Evolutionary conservation across 2,797 vertebrate genomes (phyloP).

Genomic region (Danio kyathit): DNA sequence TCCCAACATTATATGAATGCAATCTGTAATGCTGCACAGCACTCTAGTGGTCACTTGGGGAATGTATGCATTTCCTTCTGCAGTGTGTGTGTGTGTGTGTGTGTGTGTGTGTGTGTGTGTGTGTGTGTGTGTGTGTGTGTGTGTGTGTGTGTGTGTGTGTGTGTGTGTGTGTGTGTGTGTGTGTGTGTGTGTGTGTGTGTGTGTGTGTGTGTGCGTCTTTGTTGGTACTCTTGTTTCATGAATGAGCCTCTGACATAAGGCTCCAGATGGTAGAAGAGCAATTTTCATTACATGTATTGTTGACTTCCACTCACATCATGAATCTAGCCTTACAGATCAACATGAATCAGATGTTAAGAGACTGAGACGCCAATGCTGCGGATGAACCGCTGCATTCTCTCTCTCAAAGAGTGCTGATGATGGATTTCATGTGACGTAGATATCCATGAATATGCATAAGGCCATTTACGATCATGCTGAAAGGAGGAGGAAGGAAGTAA

Average conservation of each 20-base stretch:
- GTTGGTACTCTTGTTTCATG: constrained; percentile 54
- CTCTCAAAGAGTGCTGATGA: constrained; percentile 67
- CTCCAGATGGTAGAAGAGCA: constrained; percentile 66
- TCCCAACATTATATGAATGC: constrained; percentile 65
- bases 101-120: constrained; percentile 34
- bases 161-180: constrained; percentile 35
- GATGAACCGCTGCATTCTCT: constrained; percentile 55
- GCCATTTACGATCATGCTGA: constrained; percentile 48
- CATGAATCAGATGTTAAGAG: constrained; percentile 43
- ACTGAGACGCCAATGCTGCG: constrained; percentile 46
- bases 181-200: constrained; percentile 43
- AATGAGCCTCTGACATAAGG: constrained; percentile 61
- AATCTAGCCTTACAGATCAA: constrained; percentile 58
- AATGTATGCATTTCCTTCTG: constrained; percentile 65
- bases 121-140: constrained; percentile 36
- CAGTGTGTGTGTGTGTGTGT: constrained; percentile 45
- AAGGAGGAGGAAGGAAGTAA: constrained; percentile 59
- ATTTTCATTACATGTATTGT: constrained; percentile 72
- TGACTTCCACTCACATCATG: constrained; percentile 57
- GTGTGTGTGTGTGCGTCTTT: constrained; percentile 30
- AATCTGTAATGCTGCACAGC: constrained; percentile 83
- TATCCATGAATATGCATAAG: constrained; percentile 59
- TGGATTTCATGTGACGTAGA: constrained; percentile 61
- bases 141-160: constrained; percentile 37
- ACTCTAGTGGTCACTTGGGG: constrained; percentile 83